Percentiles rank a stretch among this genome's conserved stretches.
Conservation (phyloP, 2,797 vertebrate species). For the Oryzias sinensis region DNA sequence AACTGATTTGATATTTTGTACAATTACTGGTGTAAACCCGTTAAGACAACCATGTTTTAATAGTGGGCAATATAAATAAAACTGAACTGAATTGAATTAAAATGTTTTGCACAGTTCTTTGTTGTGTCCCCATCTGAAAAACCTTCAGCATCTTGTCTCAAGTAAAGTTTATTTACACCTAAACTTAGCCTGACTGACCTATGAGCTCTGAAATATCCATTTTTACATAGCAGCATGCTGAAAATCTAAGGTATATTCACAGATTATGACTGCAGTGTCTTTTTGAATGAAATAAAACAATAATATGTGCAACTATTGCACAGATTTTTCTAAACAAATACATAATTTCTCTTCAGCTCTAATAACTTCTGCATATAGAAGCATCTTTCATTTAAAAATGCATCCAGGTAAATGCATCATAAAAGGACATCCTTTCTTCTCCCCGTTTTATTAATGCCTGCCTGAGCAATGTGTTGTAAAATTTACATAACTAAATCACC, state of each 20-base stretch:
- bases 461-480: not conserved
- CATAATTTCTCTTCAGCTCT: slow-evolving; percentile 2
- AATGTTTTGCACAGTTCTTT: not conserved
- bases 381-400: not conserved
- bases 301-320: slow-evolving; percentile 36
- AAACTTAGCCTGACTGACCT: slow-evolving; percentile 26
- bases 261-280: slow-evolving; percentile 16
- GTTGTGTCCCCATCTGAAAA: slow-evolving; percentile 28
- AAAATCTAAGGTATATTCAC: slow-evolving; percentile 1
- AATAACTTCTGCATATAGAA: slow-evolving; percentile 28
- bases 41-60: too few species aligned
- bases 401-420: slow-evolving; percentile 2
- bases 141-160: slow-evolving; percentile 38
- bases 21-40: too few species aligned
- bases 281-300: slow-evolving; percentile 25
- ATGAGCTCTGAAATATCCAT: slow-evolving; percentile 34
- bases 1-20: too few species aligned
- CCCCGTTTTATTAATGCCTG: not conserved
- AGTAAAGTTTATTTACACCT: slow-evolving; percentile 37
- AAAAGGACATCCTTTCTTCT: not conserved
- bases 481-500: not conserved
- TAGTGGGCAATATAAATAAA: too few species aligned
- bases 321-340: slow-evolving; percentile 26
- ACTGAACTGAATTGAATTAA: too few species aligned
- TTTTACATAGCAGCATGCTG: slow-evolving; percentile 20